Evolutionary conservation across 2,888 invertebrate species (phyloP).

Genomic region (Conus canariensis): DNA sequence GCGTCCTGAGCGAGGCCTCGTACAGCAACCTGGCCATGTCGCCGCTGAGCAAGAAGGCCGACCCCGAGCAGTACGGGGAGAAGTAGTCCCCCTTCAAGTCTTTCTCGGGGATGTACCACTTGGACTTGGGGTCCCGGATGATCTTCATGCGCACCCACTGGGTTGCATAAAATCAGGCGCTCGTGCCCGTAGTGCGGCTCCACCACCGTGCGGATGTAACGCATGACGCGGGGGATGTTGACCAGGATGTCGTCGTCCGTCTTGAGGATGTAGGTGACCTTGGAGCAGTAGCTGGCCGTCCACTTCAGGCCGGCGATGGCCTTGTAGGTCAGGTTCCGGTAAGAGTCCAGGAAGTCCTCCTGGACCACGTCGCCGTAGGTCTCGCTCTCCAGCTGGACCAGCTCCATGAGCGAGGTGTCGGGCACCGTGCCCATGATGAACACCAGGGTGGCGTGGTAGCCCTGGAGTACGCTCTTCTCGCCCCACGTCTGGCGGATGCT

Average conservation of each 20-base stretch:
- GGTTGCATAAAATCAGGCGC: slow-evolving; percentile 75
- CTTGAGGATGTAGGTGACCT: slow-evolving; percentile 77
- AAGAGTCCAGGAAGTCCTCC: slow-evolving; percentile 78
- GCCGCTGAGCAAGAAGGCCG: slow-evolving; percentile 83
- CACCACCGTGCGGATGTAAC: slow-evolving; percentile 56
- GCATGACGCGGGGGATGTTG: slow-evolving; percentile 73
- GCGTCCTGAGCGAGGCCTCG: slow-evolving; percentile 82
- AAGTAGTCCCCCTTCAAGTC: slow-evolving; percentile 78
- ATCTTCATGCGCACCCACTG: slow-evolving; percentile 78
- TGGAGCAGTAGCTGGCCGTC: slow-evolving; percentile 76
- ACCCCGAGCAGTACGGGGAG: slow-evolving; percentile 80
- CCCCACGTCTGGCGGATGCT: slow-evolving; percentile 77
- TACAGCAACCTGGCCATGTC: slow-evolving; percentile 83
- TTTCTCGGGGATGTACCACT: slow-evolving; percentile 78
- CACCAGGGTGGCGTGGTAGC: slow-evolving; percentile 67
- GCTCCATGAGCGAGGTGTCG: slow-evolving; percentile 61
- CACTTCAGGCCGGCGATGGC: slow-evolving; percentile 79
- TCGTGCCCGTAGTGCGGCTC: slow-evolving; percentile 51
- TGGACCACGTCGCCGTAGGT: slow-evolving; percentile 76
- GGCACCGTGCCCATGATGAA: slow-evolving; percentile 73
- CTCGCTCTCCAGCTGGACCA: slow-evolving; percentile 69
- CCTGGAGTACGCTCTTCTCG: slow-evolving; percentile 60
- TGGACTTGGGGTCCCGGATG: slow-evolving; percentile 77
- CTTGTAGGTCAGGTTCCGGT: slow-evolving; percentile 80
- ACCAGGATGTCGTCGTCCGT: slow-evolving; percentile 80